Percentiles rank a stretch among this genome's conserved stretches.
phyloP scores from a whole-genome alignment of 2,888 invertebrate genomes.

The Eristalinus sepulchralis region DNA sequence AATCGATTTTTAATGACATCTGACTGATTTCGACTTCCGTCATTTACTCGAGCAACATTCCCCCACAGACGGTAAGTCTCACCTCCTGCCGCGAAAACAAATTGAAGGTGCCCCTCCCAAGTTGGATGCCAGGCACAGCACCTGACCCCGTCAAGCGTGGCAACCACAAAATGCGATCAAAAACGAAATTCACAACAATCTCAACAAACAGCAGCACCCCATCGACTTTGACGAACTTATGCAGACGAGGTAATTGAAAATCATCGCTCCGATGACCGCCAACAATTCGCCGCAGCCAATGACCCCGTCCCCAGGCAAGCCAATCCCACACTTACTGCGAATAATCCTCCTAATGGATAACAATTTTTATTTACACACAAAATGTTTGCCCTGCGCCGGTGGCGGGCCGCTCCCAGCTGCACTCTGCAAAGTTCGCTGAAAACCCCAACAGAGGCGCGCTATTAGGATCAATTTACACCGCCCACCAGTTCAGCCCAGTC shows the following conservation, averaged over 20 bases:
- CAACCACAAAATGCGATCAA: neutral
- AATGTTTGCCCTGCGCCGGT: neutral
- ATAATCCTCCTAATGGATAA: neutral
- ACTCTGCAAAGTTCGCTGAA: neutral
- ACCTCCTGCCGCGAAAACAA: neutral
- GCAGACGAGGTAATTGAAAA: neutral
- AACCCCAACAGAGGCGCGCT: constrained; percentile 36
- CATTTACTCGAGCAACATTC: neutral
- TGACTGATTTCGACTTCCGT: neutral
- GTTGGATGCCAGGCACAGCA: neutral
- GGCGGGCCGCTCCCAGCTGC: constrained; percentile 2
- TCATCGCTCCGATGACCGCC: neutral
- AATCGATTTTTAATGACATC: no score
- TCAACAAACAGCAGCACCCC: neutral
- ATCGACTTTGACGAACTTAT: neutral
- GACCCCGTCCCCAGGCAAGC: neutral
- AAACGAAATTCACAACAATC: neutral
- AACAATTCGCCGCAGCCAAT: neutral
- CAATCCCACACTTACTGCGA: neutral
- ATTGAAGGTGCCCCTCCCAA: neutral
- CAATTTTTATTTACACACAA: neutral
- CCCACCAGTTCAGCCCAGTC: neutral
- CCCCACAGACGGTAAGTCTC: neutral
- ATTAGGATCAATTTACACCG: constrained; percentile 46
- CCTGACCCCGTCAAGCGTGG: neutral